Evolutionary conservation across 2,113 vertebrate genomes (phyloP), one percentile per base, ranked within the genome.

Genomic region (Oryzias melastigma): DNA sequence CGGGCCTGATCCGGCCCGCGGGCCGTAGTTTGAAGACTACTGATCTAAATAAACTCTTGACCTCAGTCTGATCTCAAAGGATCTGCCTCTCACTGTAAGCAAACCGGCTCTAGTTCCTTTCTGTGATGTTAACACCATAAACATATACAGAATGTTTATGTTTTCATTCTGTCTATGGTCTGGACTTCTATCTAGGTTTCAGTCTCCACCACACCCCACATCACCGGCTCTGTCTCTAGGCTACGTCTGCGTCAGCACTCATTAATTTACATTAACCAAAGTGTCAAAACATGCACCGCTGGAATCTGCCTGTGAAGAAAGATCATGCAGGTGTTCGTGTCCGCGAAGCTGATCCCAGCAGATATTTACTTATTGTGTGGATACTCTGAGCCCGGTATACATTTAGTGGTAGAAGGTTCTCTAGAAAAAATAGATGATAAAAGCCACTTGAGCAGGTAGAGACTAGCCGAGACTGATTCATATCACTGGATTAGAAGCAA

Each of bases 211-310:
- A 83, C 86, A 77, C 85, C 81, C 81, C 73, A 62, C 69, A 79
- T 69, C 87, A 76, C 65, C 15, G 76, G 57, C 62, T 82, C 71
- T 86, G 16, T 61, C 89, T 85, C 44, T 1, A 55, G 87, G 89
- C 81, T 71, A 82, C 42, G 81, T 89, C 90, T 90, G 87, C 82
- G 79, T 91, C 90, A 90, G 84, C 73, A 46, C 85, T 89, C 87
- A 88, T 90, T 91, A 85, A 91, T 90, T 90, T 90, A 88, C 89
- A 90, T 88, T 88, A 90, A 88, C 79, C 71, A 86, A 90, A 89
- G 86, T 92, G 91, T 92, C 89, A 92, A 90, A 92, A 92, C 90
- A 90, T 72, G 82, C 81, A 81, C 78, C 42, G 60, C 77, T 85
- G 88, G 88, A 90, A 88, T 90, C 87, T 75, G 72, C 73, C 65